A percentile compares a stretch with the other conserved stretches of the same genome.
Evolutionary conservation across 2,888 invertebrate species (phyloP).

Genomic region (Pristionchus fissidentatus): DNA sequence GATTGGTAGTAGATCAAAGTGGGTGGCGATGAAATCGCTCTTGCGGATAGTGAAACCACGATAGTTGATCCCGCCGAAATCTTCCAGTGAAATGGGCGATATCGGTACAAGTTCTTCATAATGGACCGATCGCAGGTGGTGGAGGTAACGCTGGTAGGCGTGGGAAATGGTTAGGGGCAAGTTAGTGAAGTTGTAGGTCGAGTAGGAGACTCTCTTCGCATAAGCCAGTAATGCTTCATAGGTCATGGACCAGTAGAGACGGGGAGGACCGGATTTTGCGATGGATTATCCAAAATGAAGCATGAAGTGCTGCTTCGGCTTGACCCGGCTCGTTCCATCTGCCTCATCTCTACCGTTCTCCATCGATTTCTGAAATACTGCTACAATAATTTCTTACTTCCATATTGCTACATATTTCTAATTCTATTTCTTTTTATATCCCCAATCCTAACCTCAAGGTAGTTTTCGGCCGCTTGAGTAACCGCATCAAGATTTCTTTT

Average conservation of each 20-base stretch:
- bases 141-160: not conserved
- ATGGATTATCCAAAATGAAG: not conserved
- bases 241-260: constrained; percentile 6
- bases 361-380: too few relatives aligned
- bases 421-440: too few relatives aligned
- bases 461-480: not conserved
- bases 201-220: not conserved
- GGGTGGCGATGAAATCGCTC: not conserved
- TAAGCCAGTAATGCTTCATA: not conserved
- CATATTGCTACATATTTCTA: too few relatives aligned
- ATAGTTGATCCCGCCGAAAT: not conserved
- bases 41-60: not conserved
- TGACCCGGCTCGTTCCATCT: not conserved
- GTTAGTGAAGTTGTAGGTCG: not conserved
- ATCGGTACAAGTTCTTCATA: not conserved
- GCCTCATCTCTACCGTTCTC: too few relatives aligned
- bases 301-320: not conserved
- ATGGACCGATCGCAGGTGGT: not conserved
- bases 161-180: not conserved
- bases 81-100: not conserved
- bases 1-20: not conserved
- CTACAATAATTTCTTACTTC: too few relatives aligned
- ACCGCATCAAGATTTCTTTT: not conserved
- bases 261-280: not conserved
- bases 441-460: not conserved